Percentiles rank a stretch among this genome's conserved stretches.
phyloP scores from a whole-genome alignment of 2,888 invertebrate species.

The Lepidocyrtinus sp. region DNA sequence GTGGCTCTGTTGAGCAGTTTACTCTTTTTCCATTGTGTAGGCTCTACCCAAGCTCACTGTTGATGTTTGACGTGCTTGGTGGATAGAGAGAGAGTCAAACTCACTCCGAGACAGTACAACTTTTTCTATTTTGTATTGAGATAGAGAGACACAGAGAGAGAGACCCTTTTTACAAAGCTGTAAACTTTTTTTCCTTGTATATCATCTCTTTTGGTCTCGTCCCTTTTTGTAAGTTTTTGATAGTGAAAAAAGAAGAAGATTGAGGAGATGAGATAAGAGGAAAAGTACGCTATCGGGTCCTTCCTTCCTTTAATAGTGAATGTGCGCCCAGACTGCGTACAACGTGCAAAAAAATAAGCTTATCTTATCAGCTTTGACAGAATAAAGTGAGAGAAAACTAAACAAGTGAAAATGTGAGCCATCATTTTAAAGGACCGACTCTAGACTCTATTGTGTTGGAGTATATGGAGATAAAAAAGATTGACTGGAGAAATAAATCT shows the following conservation, averaged over 20 bases:
- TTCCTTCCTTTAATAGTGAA: slow-evolving; percentile 47
- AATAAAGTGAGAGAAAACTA: background rate
- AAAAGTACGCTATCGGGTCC: slow-evolving; percentile 53
- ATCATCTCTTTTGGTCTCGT: too few species aligned
- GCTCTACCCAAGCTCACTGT: slow-evolving; percentile 3
- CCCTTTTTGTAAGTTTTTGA: too few species aligned
- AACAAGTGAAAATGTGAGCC: background rate
- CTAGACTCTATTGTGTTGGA: too few species aligned
- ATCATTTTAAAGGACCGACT: too few species aligned
- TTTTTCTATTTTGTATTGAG: too few species aligned
- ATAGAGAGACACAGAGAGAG: too few species aligned
- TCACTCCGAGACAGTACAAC: too few species aligned
- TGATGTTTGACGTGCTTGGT: slow-evolving; percentile 13
- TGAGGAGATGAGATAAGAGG: slow-evolving; percentile 43
- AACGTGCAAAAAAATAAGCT: background rate
- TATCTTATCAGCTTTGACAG: slow-evolving; percentile 2
- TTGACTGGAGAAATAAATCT: too few species aligned
- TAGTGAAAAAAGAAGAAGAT: slow-evolving; percentile 23
- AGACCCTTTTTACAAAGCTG: too few species aligned
- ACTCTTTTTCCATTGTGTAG: slow-evolving; percentile 1
- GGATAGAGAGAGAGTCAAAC: too few species aligned
- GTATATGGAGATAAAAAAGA: too few species aligned
- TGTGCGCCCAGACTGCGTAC: slow-evolving; percentile 54
- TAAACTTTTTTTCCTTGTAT: too few species aligned
- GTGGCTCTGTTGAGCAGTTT: background rate